These are phyloP conservation scores for Seladonia tumulorum DNA, from an alignment of 2,888 invertebrate genomes.

Conservation along the genomic window DNA sequence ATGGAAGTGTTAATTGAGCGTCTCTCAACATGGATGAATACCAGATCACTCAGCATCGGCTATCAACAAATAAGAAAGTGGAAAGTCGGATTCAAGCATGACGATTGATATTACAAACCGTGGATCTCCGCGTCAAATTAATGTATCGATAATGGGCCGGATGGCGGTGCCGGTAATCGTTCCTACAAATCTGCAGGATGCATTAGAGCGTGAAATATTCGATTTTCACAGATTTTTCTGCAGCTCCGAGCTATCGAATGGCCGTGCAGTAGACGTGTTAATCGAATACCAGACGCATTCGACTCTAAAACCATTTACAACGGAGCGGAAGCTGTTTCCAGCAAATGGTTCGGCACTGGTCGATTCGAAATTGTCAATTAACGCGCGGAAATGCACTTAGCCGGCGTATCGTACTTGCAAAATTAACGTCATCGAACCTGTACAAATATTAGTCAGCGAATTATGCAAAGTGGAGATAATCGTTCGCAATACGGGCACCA, in stretches of 20 bases:
- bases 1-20: not conserved
- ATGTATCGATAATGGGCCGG: not conserved
- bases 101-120: too few species aligned
- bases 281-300: not conserved
- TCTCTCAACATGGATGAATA: conserved; percentile 7
- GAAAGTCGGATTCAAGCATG: not conserved
- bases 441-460: too few species aligned
- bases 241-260: not conserved
- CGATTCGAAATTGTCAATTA: not conserved
- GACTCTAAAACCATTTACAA: not conserved
- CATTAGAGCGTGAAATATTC: conserved; percentile 7
- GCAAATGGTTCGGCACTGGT: not conserved
- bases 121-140: conserved; percentile 3
- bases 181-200: conserved; percentile 1
- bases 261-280: not conserved
- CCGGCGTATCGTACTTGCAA: not conserved
- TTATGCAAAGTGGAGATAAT: too few species aligned
- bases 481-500: too few species aligned
- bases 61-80: not conserved
- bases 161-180: conserved; percentile 14
- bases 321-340: not conserved
- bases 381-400: not conserved
- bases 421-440: not conserved
- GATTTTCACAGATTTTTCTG: not conserved
- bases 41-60: not conserved